A percentile compares a stretch with the other conserved stretches of the same genome.
These are phyloP conservation scores for Epirrhoe alternata DNA, from an alignment of 2,888 invertebrate genomes.

Conservation along the genomic window DNA sequence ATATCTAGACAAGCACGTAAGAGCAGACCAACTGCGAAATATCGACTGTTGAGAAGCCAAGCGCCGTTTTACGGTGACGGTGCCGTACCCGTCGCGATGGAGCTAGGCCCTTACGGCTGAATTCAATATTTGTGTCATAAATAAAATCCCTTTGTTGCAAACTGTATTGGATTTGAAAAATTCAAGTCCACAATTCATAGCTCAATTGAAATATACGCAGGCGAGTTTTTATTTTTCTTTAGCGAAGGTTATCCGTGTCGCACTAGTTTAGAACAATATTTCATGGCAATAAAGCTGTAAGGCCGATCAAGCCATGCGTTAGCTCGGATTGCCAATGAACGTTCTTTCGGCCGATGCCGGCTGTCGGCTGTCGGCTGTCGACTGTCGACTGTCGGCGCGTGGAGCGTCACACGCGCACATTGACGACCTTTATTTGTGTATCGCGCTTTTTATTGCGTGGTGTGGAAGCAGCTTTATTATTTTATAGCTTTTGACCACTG, in stretches of 20 bases:
- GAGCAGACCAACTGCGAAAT: no score
- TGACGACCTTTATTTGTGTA: constrained; percentile 20
- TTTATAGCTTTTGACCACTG: not conserved
- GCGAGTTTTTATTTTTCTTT: constrained; percentile 1
- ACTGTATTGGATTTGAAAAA: constrained; percentile 5
- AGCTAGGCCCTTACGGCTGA: no score
- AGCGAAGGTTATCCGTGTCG: not conserved
- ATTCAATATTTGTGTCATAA: not conserved
- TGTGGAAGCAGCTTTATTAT: constrained; percentile 19
- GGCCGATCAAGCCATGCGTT: constrained; percentile 16
- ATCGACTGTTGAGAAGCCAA: no score
- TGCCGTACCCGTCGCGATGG: no score
- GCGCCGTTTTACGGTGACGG: no score
- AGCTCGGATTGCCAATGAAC: constrained; percentile 22
- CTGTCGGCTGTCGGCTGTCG: constrained; percentile 8
- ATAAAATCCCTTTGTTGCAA: not conserved
- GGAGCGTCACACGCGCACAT: constrained; percentile 7
- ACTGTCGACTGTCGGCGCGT: constrained; percentile 1
- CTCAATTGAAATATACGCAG: not conserved
- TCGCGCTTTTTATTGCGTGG: constrained; percentile 15
- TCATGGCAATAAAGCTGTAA: constrained; percentile 18
- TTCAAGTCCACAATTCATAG: constrained; percentile 9
- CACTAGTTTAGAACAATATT: constrained; percentile 18
- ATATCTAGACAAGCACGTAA: no score
- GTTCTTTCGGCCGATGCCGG: constrained; percentile 20